Conservation (phyloP, 2,888 invertebrate species). For the Rhamnusium bicolor region DNA sequence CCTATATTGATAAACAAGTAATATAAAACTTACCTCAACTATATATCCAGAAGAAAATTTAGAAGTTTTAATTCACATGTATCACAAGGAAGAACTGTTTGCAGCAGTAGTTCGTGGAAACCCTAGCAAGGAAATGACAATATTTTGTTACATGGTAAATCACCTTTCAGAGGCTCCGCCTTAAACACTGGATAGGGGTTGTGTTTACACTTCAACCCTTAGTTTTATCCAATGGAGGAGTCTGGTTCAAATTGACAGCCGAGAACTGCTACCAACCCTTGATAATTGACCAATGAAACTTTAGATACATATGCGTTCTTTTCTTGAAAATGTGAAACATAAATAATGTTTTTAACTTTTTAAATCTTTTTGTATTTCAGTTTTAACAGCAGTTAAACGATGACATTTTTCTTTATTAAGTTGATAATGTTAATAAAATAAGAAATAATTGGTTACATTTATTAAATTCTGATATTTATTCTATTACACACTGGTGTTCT, state of each 20-base stretch:
- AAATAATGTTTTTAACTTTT: constrained; percentile 49
- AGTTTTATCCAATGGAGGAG: constrained; percentile 65
- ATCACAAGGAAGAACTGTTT: constrained; percentile 36
- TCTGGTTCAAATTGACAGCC: constrained; percentile 60
- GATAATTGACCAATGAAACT: constrained; percentile 66
- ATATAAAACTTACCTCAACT: constrained; percentile 39
- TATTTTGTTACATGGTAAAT: constrained; percentile 61
- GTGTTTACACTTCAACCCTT: constrained; percentile 66
- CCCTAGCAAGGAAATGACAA: constrained; percentile 60
- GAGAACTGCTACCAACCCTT: constrained; percentile 63
- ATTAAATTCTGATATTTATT: too few species aligned
- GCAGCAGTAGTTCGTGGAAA: constrained; percentile 48
- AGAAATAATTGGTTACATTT: background rate
- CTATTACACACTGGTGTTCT: too few species aligned
- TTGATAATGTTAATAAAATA: constrained; percentile 8
- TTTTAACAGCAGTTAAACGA: background rate
- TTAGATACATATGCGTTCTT: constrained; percentile 52
- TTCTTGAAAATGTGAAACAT: constrained; percentile 56
- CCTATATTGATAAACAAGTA: background rate
- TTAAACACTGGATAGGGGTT: constrained; percentile 64
- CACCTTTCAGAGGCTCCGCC: constrained; percentile 65
- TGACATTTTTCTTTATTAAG: constrained; percentile 4
- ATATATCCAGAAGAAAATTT: constrained; percentile 11
- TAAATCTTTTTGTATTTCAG: constrained; percentile 21
- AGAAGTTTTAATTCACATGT: constrained; percentile 42